Evolutionary conservation across 1,140 invertebrate species (phyloP), one percentile per base, ranked within the genome.

Genomic region (Drosophila trapezifrons): DNA sequence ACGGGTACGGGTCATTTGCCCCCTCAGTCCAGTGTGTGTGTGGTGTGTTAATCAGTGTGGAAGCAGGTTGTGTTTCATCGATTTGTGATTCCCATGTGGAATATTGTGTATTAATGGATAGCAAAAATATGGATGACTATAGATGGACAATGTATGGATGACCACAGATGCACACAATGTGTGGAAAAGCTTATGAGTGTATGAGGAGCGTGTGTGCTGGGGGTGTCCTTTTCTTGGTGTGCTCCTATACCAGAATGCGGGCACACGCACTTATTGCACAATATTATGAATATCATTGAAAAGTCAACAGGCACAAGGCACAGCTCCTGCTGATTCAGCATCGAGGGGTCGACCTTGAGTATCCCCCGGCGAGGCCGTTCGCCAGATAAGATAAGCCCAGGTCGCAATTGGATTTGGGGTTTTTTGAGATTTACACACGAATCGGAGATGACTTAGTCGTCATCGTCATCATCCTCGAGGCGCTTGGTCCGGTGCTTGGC

Each of bases 401-500:
- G 27, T 35, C 37, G 37, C 54, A 43, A 7, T 29, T 25, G 12
- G 55, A 25, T 43, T 57, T 32, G 17, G 9, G 13, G 29, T 20
- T 22, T 56, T 43, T 78, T 64, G 75, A 71, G 54, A 75, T 80
- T 43, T 72, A 20, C 29, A 57, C 29, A 42, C 22, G 37, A 9
- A 10, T 15, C 37, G 13, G 20, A 27, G 51, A 9, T 43, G 13
- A 15, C 45, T 40, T 76, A 58, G 8, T 79, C 62, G 22, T 79
- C 67, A 22, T 67, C 29, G 29, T 32, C 67, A n/a, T 77, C 67
- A 43, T 71, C 93, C 8, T 69, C 63, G 17, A 78, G 17, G n/a
- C 55, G 64, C 15, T 62, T 52, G 27, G 56, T 29, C 3, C 59
- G 60, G 57, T 90, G 94, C 55, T 93, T 94, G 73, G 93, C 93